Evolutionary conservation across 2,888 invertebrate species (phyloP).

Genomic region (Agonopterix alstromeriana): DNA sequence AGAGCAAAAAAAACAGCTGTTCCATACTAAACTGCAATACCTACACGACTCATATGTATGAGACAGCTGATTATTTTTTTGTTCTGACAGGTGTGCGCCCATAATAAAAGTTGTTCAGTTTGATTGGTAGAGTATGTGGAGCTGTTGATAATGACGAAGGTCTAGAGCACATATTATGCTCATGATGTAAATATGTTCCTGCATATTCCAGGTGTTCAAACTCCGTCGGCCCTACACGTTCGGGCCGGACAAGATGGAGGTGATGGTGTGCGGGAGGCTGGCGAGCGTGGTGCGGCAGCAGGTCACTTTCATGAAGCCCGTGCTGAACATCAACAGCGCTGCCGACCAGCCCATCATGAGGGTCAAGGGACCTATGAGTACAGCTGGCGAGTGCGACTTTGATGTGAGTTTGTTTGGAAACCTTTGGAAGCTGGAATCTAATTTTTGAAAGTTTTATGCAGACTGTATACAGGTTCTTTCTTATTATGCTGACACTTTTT

Average conservation of each 20-base stretch:
- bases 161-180: too few relatives aligned
- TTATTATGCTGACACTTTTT: too few relatives aligned
- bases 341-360: conserved; percentile 27
- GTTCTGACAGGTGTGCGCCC: too few relatives aligned
- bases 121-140: too few relatives aligned
- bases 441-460: background rate
- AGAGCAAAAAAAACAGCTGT: too few relatives aligned
- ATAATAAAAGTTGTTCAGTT: too few relatives aligned
- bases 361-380: conserved; percentile 36
- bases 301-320: conserved; percentile 38
- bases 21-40: too few relatives aligned
- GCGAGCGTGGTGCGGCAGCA: conserved; percentile 40
- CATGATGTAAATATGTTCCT: too few relatives aligned
- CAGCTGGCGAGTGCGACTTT: conserved; percentile 28
- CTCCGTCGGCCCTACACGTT: conserved; percentile 39
- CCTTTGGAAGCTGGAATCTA: background rate
- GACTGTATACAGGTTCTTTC: too few relatives aligned
- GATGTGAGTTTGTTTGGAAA: conserved; percentile 18
- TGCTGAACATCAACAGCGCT: conserved; percentile 36
- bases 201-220: conserved; percentile 29
- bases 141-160: too few relatives aligned
- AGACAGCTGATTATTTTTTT: too few relatives aligned
- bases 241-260: conserved; percentile 42
- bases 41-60: too few relatives aligned
- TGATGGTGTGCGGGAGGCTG: conserved; percentile 26